phyloP scores from a whole-genome alignment of 2,113 vertebrate genomes.

The Festucalex cinctus region DNA sequence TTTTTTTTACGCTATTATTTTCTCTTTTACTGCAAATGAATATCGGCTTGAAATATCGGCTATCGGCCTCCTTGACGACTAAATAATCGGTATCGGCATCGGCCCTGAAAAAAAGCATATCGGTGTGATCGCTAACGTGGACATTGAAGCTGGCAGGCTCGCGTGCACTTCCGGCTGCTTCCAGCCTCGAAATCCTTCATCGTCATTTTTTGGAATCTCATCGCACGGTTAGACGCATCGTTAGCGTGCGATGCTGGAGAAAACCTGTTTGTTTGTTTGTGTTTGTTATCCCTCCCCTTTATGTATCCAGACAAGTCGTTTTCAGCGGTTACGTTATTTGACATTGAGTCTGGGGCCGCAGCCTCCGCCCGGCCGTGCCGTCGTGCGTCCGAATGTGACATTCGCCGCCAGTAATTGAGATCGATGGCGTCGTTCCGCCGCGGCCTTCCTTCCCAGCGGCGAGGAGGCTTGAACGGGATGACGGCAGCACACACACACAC shows the following conservation, averaged over 20 bases:
- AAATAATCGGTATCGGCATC: no score
- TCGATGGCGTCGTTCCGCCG: slow-evolving; percentile 58
- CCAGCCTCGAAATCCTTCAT: not conserved
- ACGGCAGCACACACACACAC: slow-evolving; percentile 35
- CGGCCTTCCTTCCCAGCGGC: slow-evolving; percentile 31
- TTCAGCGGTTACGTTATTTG: slow-evolving; percentile 47
- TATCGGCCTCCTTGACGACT: no score
- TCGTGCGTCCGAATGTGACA: slow-evolving; percentile 45
- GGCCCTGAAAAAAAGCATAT: no score
- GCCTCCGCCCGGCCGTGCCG: slow-evolving; percentile 29
- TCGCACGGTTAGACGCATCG: not conserved
- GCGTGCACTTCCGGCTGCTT: not conserved
- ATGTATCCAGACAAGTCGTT: slow-evolving; percentile 50
- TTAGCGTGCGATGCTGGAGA: slow-evolving; percentile 20
- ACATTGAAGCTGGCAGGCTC: not conserved
- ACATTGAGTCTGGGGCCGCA: slow-evolving; percentile 44
- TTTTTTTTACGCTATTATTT: no score
- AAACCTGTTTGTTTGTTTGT: slow-evolving; percentile 43
- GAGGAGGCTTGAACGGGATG: slow-evolving; percentile 9
- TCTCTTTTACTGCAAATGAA: no score
- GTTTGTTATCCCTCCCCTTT: slow-evolving; percentile 30
- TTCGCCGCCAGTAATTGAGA: slow-evolving; percentile 62
- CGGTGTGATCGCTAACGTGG: no score
- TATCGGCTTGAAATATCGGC: no score
- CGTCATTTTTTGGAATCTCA: slow-evolving; percentile 3